Base-by-base conservation (phyloP, 1,140 invertebrate genomes). In the Cydia fagiglandana region DNA sequence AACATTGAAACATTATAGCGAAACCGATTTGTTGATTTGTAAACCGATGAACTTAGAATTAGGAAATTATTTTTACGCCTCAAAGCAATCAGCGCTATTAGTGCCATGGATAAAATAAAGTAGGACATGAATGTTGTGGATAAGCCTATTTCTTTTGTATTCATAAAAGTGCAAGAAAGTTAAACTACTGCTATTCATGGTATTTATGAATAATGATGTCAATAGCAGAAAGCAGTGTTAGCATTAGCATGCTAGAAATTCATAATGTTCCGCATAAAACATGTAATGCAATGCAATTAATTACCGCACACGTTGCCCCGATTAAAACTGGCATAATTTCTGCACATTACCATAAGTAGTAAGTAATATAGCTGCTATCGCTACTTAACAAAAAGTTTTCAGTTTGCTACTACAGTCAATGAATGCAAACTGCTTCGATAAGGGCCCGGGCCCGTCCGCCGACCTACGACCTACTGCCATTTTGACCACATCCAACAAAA, bases 351-450 rank as follows among this genome's bases (percentile, higher is more conserved):
- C 66, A 70, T 70, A 70, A 38, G 28, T 68, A 68, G 64, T 68
- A 64, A 64, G 28, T 70, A 70, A 38, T 70, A 70, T 17, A 38
- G n/a, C 64, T 34, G 34, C 30, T 17, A 70, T 70, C 30, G 66
- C 38, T 20, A 45, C 9, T 13, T 41, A 15, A 24, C 7, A 70
- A 70, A 70, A 70, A 45, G 66, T 68, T 24, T n/a, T 15, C 64
- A 34, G 30, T 61, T 20, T 20, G 56, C 20, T 24, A 12, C 38
- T 13, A 38, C 74, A 70, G 76, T 82, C 82, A 81, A 80, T 80
- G 76, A 83, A 76, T 85, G 79, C 80, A 80, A 82, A 85, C 78
- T 34, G 76, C 75, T 41, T 20, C 38, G 76, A 79, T 79, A 77
- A 79, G 61, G 53, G 20, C 47, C 4, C 38, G 53, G 64, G 77